A percentile compares a stretch with the other conserved stretches of the same genome.
Evolutionary conservation across 2,113 vertebrate species (phyloP).

Genomic region (Strix uralensis): DNA sequence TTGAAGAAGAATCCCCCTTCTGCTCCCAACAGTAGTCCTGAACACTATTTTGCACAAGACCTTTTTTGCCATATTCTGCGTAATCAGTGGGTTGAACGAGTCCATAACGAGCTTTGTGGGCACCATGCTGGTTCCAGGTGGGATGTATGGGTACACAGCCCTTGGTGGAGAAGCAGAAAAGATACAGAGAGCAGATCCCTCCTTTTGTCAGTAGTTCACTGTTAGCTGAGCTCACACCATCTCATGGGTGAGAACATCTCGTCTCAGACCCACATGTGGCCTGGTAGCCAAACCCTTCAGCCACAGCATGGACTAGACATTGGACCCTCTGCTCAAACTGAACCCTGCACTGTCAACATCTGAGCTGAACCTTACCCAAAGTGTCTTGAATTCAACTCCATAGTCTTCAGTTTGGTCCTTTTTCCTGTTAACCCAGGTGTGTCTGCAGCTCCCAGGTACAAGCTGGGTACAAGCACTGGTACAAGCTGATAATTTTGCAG

Average conservation of each 20-base stretch:
- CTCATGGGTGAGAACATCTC: neutral
- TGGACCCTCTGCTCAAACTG: neutral
- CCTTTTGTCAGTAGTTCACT: neutral
- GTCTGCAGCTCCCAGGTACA: neutral
- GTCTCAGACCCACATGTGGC: neutral
- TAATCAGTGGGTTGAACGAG: neutral
- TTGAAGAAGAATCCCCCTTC: neutral
- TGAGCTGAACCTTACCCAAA: neutral
- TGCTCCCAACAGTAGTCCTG: neutral
- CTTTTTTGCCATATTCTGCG: neutral
- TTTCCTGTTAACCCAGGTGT: neutral
- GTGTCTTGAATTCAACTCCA: neutral
- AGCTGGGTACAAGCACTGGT: too few relatives aligned
- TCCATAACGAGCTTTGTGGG: neutral
- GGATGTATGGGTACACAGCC: neutral
- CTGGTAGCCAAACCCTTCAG: neutral
- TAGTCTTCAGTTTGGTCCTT: neutral
- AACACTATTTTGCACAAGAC: neutral
- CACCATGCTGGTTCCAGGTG: neutral
- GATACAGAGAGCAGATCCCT: neutral
- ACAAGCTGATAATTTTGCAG: neutral
- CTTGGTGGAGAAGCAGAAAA: neutral
- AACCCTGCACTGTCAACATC: neutral
- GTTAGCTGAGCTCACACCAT: neutral
- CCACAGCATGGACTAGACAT: neutral